Percentiles rank a stretch among this genome's conserved stretches.
These are phyloP conservation scores for Odocoileus hemionus DNA, from an alignment of 2,113 vertebrate species.

Conservation along the genomic window DNA sequence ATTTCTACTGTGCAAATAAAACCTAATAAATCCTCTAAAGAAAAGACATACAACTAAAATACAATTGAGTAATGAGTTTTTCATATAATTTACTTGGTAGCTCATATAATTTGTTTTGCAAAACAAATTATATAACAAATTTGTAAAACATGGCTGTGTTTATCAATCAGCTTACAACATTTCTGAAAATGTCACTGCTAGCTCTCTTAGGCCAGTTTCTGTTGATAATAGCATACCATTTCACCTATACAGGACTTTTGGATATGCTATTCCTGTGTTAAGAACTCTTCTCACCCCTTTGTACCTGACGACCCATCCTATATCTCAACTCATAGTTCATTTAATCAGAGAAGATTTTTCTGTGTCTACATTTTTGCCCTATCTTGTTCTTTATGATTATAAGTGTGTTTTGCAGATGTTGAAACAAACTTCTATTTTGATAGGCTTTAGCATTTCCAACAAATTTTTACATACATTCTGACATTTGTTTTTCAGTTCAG, in stretches of 20 bases:
- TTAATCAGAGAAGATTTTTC: neutral
- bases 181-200: neutral
- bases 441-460: neutral
- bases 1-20: neutral
- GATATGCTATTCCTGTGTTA: neutral
- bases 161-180: neutral
- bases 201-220: neutral
- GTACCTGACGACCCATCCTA: neutral
- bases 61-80: neutral
- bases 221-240: fast-evolving
- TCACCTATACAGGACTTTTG: neutral
- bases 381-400: neutral
- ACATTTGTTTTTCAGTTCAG: neutral
- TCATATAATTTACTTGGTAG: neutral
- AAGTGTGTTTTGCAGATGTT: neutral
- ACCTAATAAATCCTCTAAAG: neutral
- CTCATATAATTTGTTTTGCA: neutral
- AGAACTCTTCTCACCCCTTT: neutral
- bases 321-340: neutral
- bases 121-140: neutral
- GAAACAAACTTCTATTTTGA: neutral
- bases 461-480: neutral
- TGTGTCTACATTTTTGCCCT: neutral
- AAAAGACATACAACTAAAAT: neutral
- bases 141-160: neutral